Evolutionary conservation across 2,797 vertebrate species (phyloP).

Genomic region (Threskiornis aethiopicus): DNA sequence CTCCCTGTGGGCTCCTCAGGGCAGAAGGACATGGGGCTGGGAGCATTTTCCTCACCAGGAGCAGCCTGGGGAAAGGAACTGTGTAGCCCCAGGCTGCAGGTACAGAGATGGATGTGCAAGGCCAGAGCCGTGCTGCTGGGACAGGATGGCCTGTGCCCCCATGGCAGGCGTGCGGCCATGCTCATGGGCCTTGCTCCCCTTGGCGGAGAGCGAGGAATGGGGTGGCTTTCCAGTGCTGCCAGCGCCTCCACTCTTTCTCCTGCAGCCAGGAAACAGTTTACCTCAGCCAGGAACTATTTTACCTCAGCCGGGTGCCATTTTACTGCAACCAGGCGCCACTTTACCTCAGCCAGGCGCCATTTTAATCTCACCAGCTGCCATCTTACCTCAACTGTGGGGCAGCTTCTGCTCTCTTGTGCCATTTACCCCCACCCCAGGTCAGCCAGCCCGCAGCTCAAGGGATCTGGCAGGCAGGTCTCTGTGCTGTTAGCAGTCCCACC

Average conservation of each 20-base stretch:
- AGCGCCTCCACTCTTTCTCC: background rate
- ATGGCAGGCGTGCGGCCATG: background rate
- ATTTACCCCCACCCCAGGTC: background rate
- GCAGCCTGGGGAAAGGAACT: background rate
- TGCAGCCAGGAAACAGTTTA: background rate
- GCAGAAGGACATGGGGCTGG: background rate
- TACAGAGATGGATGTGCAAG: background rate
- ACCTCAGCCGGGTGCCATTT: background rate
- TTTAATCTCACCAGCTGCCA: background rate
- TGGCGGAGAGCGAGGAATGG: background rate
- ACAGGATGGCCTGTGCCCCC: background rate
- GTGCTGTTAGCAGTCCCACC: no score
- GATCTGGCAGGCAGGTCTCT: background rate
- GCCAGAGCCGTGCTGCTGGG: background rate
- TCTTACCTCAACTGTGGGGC: background rate
- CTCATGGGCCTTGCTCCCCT: background rate
- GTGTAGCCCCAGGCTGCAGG: background rate
- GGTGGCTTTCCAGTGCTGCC: background rate
- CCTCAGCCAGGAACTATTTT: no score
- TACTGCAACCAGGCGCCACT: background rate
- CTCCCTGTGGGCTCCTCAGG: background rate
- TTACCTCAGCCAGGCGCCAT: background rate
- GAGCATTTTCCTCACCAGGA: background rate
- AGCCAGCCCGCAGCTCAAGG: no score
- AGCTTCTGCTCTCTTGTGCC: no score